Percentiles rank a stretch among this genome's conserved stretches.
Conservation (phyloP, 2,888 invertebrate species). For the Tipula vernalis region DNA sequence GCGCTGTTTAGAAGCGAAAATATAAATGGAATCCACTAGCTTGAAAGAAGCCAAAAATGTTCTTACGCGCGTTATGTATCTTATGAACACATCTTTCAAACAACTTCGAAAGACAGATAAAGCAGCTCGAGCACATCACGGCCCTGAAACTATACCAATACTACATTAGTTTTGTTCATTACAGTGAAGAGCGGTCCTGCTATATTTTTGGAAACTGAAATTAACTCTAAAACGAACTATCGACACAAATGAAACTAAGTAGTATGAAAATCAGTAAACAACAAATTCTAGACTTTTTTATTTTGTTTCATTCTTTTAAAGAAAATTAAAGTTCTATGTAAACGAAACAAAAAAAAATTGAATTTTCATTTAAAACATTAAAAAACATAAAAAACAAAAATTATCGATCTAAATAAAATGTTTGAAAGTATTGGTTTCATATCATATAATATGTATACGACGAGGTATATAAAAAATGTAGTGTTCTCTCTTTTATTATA, state of each 20-base stretch:
- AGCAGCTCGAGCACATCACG: background rate
- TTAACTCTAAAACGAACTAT: background rate
- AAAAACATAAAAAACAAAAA: background rate
- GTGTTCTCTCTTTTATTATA: background rate
- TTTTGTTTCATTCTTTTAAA: background rate
- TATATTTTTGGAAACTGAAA: background rate
- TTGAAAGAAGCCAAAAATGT: background rate
- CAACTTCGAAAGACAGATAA: background rate
- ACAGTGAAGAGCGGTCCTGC: background rate
- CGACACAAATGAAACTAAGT: background rate
- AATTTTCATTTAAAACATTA: background rate
- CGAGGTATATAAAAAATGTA: background rate
- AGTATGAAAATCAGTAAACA: background rate
- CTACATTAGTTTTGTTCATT: background rate
- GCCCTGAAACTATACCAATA: background rate
- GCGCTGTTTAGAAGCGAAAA: background rate
- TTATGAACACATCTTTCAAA: background rate
- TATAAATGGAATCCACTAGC: background rate
- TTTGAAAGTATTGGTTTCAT: background rate
- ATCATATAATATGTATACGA: background rate
- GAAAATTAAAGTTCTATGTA: background rate
- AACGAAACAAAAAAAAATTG: background rate
- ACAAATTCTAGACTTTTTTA: background rate
- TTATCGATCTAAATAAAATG: background rate
- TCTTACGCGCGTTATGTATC: background rate